Evolutionary conservation across 2,113 vertebrate genomes (phyloP).

Genomic region (Erythrocebus patas): DNA sequence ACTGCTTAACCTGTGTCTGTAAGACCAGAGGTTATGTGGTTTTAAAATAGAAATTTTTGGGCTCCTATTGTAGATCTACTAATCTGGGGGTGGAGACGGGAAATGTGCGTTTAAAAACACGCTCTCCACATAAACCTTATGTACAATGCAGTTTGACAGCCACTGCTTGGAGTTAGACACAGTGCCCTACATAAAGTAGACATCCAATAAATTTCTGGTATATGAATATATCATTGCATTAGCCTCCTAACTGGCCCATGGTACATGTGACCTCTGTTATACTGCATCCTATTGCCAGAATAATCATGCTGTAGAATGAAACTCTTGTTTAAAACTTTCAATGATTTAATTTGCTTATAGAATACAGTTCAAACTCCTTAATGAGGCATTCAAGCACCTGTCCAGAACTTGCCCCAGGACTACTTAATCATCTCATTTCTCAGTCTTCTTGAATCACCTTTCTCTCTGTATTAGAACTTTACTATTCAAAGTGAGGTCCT

Average conservation of each 20-base stretch:
- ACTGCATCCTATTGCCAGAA: neutral
- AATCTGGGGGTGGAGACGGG: neutral
- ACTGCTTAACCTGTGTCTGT: neutral
- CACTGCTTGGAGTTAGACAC: neutral
- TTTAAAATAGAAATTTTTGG: constrained; percentile 29
- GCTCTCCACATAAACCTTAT: neutral
- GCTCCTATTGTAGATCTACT: neutral
- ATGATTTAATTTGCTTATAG: neutral
- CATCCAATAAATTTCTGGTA: neutral
- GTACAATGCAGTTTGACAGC: neutral
- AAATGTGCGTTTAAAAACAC: neutral
- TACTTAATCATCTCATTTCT: neutral
- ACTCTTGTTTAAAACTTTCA: neutral
- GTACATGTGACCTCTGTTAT: neutral
- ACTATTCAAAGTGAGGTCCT: neutral
- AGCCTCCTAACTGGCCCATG: neutral
- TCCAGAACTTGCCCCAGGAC: neutral
- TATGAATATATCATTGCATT: neutral
- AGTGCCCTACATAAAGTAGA: neutral
- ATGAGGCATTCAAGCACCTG: neutral
- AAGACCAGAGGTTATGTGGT: neutral
- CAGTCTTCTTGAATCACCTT: neutral
- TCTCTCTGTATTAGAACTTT: neutral
- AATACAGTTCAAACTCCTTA: neutral
- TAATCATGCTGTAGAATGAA: neutral